Conservation (phyloP, 1,140 invertebrate species). For the Papilio machaon region DNA sequence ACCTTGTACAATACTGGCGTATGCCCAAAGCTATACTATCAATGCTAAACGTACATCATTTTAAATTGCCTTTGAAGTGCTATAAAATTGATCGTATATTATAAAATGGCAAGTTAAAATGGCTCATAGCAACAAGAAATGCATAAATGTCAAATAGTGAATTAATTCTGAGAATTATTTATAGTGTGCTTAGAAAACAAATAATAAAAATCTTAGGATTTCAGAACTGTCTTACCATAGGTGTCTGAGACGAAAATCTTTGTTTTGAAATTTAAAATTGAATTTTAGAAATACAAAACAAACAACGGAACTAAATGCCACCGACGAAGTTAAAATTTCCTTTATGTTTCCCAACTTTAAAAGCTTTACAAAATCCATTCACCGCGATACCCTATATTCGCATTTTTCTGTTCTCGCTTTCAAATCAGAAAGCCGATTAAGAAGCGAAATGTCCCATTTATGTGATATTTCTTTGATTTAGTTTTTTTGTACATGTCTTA, state of each 20-base stretch:
- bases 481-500: background rate
- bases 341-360: background rate
- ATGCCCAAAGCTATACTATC: constrained; percentile 1
- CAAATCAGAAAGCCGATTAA: background rate
- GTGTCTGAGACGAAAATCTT: no score
- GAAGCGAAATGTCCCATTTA: background rate
- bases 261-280: no score
- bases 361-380: background rate
- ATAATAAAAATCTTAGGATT: background rate
- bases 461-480: background rate
- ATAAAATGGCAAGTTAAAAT: background rate
- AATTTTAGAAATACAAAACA: no score
- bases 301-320: no score
- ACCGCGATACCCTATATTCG: background rate
- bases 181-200: no score
- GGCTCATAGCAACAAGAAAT: background rate
- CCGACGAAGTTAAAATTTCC: background rate
- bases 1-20: background rate
- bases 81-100: constrained; percentile 24
- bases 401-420: background rate
- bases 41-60: constrained; percentile 22
- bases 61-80: constrained; percentile 19
- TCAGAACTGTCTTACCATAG: no score
- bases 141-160: background rate
- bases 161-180: background rate